These are phyloP conservation scores for Drepanosiphum platanoidis DNA, from an alignment of 2,888 invertebrate genomes.

Conservation along the genomic window DNA sequence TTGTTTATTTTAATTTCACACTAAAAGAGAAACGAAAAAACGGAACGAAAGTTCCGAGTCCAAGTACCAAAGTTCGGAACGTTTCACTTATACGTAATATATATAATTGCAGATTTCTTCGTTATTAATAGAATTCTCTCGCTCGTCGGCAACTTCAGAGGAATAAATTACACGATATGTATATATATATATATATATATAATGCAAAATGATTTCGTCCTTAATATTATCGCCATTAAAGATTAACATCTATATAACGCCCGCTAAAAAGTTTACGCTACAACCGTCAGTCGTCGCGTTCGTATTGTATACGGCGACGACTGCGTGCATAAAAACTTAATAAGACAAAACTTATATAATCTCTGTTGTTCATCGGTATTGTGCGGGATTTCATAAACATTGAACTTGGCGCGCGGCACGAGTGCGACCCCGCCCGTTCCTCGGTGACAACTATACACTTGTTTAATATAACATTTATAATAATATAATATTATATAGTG, in stretches of 20 bases:
- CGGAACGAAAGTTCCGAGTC: too few relatives aligned
- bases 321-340: not conserved
- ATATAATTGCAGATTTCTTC: not conserved
- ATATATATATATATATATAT: too few relatives aligned
- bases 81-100: not conserved
- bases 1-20: not conserved
- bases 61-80: not conserved
- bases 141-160: not conserved
- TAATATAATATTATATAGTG: too few relatives aligned
- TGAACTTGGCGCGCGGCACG: not conserved
- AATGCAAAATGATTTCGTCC: too few relatives aligned
- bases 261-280: not conserved
- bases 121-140: not conserved
- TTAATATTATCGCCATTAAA: not conserved
- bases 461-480: not conserved
- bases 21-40: not conserved
- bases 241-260: too few relatives aligned
- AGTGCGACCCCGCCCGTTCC: not conserved
- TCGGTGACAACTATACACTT: not conserved
- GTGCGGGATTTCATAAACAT: not conserved
- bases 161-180: not conserved
- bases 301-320: not conserved
- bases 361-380: not conserved
- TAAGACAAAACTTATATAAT: not conserved
- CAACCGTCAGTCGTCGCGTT: not conserved